These are phyloP conservation scores for Paralichthys olivaceus DNA, from an alignment of 2,113 vertebrate genomes.

Conservation along the genomic window DNA sequence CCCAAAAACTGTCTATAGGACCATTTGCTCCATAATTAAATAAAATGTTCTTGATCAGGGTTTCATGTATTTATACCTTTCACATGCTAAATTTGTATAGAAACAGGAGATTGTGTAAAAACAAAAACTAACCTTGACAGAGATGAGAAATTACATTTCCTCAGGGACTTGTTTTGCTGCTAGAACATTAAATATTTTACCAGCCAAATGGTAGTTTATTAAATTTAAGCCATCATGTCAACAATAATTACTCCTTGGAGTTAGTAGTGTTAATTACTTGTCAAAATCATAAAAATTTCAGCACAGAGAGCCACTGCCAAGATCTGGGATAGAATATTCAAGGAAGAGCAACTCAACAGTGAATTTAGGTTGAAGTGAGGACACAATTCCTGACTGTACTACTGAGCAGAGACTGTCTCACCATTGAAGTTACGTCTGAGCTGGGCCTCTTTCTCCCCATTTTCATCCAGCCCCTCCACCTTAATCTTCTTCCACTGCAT, in stretches of 20 bases:
- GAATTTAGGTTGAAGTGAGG: neutral
- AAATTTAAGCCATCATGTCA: neutral
- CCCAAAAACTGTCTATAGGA: no score
- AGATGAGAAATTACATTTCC: constrained; percentile 7
- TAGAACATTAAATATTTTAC: neutral
- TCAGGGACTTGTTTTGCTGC: neutral
- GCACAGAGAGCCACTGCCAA: neutral
- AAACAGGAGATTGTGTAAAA: neutral
- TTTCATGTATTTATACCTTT: neutral
- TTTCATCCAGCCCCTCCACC: constrained; percentile 90
- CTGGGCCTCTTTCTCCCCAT: constrained; percentile 91
- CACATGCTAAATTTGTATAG: neutral
- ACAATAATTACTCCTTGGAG: neutral
- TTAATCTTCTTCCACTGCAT: constrained; percentile 95
- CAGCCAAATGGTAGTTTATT: constrained; percentile 9
- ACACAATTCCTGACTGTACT: neutral
- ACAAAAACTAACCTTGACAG: neutral
- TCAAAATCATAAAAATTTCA: neutral
- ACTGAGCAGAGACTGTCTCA: constrained; percentile 41
- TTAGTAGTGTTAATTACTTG: neutral
- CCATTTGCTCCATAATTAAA: no score
- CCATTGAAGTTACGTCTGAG: constrained; percentile 87
- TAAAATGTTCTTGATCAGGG: neutral
- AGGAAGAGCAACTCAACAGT: neutral
- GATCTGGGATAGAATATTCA: neutral